phyloP scores from a whole-genome alignment of 2,113 vertebrate genomes.

The Peromyscus californicus region DNA sequence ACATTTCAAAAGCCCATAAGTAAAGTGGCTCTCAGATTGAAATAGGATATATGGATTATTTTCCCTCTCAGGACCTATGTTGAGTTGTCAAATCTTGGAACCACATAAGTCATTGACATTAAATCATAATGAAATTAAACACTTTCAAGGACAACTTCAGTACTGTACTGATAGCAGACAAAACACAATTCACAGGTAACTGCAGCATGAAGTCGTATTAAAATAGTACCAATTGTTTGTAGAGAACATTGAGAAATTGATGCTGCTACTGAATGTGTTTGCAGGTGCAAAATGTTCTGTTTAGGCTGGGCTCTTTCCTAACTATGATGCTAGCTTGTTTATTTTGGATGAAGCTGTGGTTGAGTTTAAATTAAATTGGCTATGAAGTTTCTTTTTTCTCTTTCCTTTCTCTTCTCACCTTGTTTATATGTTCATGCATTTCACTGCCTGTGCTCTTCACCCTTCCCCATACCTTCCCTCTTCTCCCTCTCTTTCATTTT shows the following conservation, averaged over 20 bases:
- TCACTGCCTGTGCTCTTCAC: neutral
- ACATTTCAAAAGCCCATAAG: constrained; percentile 72
- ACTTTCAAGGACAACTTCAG: neutral
- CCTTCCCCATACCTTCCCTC: neutral
- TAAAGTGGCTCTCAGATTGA: constrained; percentile 67
- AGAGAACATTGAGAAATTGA: neutral
- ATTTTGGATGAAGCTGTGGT: constrained; percentile 37
- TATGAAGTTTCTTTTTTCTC: neutral
- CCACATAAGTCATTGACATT: constrained; percentile 52
- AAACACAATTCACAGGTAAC: neutral
- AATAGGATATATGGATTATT: constrained; percentile 58
- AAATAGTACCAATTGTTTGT: constrained; percentile 13
- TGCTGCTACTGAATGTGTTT: neutral
- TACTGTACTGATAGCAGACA: neutral
- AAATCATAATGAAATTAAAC: constrained; percentile 66
- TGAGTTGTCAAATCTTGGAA: constrained; percentile 75
- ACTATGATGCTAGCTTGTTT: neutral
- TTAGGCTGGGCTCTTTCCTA: constrained; percentile 3
- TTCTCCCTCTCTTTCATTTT: neutral
- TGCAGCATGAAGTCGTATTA: constrained; percentile 14
- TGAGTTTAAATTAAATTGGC: constrained; percentile 27
- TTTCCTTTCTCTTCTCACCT: neutral
- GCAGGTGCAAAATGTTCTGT: constrained; percentile 41
- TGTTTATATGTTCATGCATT: neutral
- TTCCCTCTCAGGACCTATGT: constrained; percentile 40